Base-by-base conservation (phyloP, 2,113 vertebrate species). In the Lagenorhynchus albirostris region DNA sequence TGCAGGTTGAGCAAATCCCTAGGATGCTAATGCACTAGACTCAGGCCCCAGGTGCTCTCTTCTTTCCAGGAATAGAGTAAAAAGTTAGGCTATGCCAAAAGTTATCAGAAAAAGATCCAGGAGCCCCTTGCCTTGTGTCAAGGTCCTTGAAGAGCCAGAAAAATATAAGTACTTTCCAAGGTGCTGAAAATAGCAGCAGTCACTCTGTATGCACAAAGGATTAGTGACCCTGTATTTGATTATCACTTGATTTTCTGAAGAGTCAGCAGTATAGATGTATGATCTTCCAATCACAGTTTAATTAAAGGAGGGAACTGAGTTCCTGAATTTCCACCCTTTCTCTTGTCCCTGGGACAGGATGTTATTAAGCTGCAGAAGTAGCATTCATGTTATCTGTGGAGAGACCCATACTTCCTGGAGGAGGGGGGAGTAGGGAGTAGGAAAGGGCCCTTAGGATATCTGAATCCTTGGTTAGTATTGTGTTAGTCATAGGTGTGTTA, bases 131-230 rank as follows among this genome's bases (percentile, higher is more conserved):
- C 9, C 0, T 60, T 41, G 21, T n/a, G 44, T 53, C 50, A 44
- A 2, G 11, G n/a, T 5, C 5, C 73, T 29, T 76, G 50, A 36
- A 8, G 33, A 41, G n/a, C 11, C 12, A 23, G 47, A 67, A 38
- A 65, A 25, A 38, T 3, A 0, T 25, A 10, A 55, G 67, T 44
- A 8, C 63, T 97, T 79, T 97, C 96, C 96, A 96, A 86, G 96
- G 92, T 92, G 50, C 96, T 96, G 94, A 96, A 95, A 97, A 63
- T 5, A 79, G 25, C 73, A 8, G 3, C 9, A 0, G 0, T 67
- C 23, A 7, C n/a, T 23, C 1, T 7, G 14, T 3, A 21, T 2
- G 41, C 2, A 36, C 68, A 12, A 67, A 62, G 7, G 21, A 58
- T 68, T 26, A 60, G 17, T 2, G 55, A 82, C 8, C 44, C 17